Base-by-base conservation (phyloP, 2,888 invertebrate species). In the Eucera pruinosa region DNA sequence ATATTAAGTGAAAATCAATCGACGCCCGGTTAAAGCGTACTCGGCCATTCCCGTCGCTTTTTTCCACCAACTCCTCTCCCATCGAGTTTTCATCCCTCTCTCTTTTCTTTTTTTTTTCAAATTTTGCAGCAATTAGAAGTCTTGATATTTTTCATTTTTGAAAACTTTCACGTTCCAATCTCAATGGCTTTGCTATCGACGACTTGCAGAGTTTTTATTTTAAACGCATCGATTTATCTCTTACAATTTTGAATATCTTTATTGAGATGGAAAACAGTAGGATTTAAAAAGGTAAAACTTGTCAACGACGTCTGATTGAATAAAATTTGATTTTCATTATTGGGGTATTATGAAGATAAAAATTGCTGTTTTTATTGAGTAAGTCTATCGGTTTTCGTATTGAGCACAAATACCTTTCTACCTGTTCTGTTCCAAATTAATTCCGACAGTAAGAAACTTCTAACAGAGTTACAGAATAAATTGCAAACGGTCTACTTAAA, bases 1-100 rank as follows among this genome's bases (percentile, higher is more conserved):
- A 76, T 76, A 57, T 79, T 50, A 79, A 79, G 62, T 45, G 68
- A 73, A 78, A 79, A 78, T 79, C 58, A 65, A 65, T 79, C 67
- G 64, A 58, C 69, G 47, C 58, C 52, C 25, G 39, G 30, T 57
- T 39, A 50, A 58, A 67, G 43, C 57, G 20, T n/a, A 23, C 57
- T 52, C 47, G 41, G 23, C 36, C 41, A 50, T 57, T 61, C 36
- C 27, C n/a, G 33, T 57, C 45, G 45, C 55, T 50, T 39, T 61
- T 36, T 61, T 27, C 47, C 25, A 27, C 47, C 5, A 6, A 20
- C 20, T 54, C 43, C 2, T n/a, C 55, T 33, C 45, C 13, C 20
- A 11, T 13, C 36, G n/a, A 55, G n/a, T 33, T 23, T 27, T 11
- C 18, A 23, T 27, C 5, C 25, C 30, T n/a, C 30, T 25, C 15